A percentile compares a stretch with the other conserved stretches of the same genome.
These are phyloP conservation scores for Bungarus multicinctus DNA, from an alignment of 2,113 vertebrate genomes.

Conservation along the genomic window DNA sequence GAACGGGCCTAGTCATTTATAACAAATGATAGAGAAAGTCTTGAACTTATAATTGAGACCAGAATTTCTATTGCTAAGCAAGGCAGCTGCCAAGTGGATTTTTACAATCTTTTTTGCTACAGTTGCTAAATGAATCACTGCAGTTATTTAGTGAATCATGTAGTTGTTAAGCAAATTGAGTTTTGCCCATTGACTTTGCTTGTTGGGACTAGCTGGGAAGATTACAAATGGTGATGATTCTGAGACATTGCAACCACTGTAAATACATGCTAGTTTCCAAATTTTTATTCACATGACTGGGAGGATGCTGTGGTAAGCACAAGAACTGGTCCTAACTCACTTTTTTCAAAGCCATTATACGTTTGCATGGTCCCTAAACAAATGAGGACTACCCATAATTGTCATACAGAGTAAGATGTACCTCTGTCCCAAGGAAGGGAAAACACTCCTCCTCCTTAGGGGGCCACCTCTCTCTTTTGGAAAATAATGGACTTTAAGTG, in stretches of 20 bases:
- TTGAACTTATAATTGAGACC: not conserved
- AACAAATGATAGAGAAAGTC: constrained; percentile 1
- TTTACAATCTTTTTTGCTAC: not conserved
- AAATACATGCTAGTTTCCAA: not conserved
- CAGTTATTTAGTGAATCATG: not conserved
- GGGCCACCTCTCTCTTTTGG: not conserved
- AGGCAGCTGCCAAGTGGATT: not conserved
- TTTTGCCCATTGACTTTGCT: not conserved
- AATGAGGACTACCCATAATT: not conserved
- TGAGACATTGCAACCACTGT: not conserved
- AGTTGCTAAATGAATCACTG: not conserved
- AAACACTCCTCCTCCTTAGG: not conserved
- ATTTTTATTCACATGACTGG: not conserved
- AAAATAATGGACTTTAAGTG: not conserved
- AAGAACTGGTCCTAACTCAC: not conserved
- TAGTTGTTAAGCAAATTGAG: no score
- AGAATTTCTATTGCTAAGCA: not conserved
- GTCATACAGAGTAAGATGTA: not conserved
- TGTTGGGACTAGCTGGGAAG: not conserved
- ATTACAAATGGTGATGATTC: not conserved
- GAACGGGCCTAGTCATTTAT: constrained; percentile 32
- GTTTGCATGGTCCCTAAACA: not conserved
- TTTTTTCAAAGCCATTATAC: not conserved
- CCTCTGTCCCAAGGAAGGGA: constrained; percentile 4
- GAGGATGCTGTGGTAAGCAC: not conserved